Evolutionary conservation across 1,140 invertebrate genomes (phyloP), one percentile per base, ranked within the genome.

Genomic region (Sitobion miscanthi): DNA sequence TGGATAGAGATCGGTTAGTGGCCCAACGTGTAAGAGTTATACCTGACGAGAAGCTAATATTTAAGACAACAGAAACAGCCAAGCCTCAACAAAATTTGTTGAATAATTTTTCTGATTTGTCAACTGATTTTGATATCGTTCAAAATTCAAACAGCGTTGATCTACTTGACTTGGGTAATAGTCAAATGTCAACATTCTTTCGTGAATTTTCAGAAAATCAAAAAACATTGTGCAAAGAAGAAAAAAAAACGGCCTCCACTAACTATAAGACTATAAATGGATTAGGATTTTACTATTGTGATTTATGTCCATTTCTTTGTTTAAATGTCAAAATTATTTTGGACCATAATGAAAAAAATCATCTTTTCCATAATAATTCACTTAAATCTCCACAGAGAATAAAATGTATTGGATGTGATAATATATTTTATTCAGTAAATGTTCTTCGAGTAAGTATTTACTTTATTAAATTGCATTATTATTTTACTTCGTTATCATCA

Each of bases 401-500:
- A 20, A 86, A 86, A 57, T 93, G 91, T 69, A 45, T 93, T 57
- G 91, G 91, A 14, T 93, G 91, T 86, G 82, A 93, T 30, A 93
- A 93, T 57, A 69, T 93, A 45, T 93, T 93, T 57, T 93, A 62
- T 86, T 93, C 91, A 42, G 11, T 93, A 17, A 93, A 86, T 38
- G 91, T 86, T 23, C 82, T 93, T 30, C 77, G 82, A 69, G 91
- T 93, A 86, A 93, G 49, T 93, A 83, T 38, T 21, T 0, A 35
- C 6, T 35, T 88, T 42, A 42, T 42, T 42, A 3, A 42, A 42
- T 42, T 35, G 62, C 30, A n/a, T 45, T 2, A 11, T 45, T 85
- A 45, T 85, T 85, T 45, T 23, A 38, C 8, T 38, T 42, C 38
- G 2, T 85, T 38, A 85, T 42, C 0, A 85, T 85, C 2, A 14